Evolutionary conservation across 2,113 vertebrate species (phyloP), one percentile per base, ranked within the genome.

Genomic region (Takifugu bimaculatus): DNA sequence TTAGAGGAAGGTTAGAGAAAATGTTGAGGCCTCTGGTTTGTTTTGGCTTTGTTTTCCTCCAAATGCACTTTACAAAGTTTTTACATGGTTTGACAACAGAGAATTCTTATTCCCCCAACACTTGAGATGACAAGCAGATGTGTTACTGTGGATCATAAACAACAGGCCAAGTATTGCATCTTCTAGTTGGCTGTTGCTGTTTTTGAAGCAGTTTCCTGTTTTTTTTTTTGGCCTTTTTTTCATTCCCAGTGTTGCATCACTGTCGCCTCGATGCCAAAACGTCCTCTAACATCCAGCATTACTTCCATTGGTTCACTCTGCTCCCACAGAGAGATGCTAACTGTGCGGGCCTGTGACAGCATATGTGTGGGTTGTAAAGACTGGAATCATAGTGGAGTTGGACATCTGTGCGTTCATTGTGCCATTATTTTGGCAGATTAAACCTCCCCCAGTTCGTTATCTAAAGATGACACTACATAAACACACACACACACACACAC

Each of bases 331-430:
- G 70, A 79, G 80, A 69, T 70, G 71, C 69, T 70, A 82, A 74
- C 69, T 1, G 50, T 76, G 74, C 54, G 57, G 52, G 74, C 70
- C 83, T 85, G 75, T 72, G 76, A 75, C 74, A 76, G 63, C 79
- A 82, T 78, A 81, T 82, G 83, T 87, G 84, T 85, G 83, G 84
- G 86, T 60, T 82, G 82, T 70, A 77, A 78, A 39, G 81, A 74
- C 76, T 82, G 81, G 76, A 80, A 74, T 78, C 74, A 71, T 69
- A 77, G 78, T 78, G 80, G 58, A 78, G 72, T 63, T 72, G 80
- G 83, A 63, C 76, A 81, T 84, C 85, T 80, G 72, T 75, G 83
- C 65, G 65, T 74, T 81, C 71, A 76, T 11, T 65, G 62, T 80
- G 61, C 68, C 72, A 72, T 84, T 74, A 64, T 32, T 39, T 39